Base-by-base conservation (phyloP, 2,888 invertebrate genomes). In the Didymodactylos carnosus region DNA sequence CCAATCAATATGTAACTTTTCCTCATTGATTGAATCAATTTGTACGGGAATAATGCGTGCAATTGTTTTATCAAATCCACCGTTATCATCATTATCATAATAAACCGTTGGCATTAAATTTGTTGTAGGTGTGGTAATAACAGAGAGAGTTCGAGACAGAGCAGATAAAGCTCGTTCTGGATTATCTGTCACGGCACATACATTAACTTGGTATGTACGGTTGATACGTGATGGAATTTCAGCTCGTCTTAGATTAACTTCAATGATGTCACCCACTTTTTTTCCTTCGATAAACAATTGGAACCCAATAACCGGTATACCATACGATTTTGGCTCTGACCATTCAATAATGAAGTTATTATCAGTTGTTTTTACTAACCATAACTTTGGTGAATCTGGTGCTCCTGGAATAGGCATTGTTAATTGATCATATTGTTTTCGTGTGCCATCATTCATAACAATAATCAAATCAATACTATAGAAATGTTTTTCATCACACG, bases 261-360 rank as follows among this genome's bases (percentile, higher is more conserved):
- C 35, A 19, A 62, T 62, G 3, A 62, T 35, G 35, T 62, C 62
- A 35, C 35, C 62, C 10, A 8, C 11, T 13, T 35, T 29, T 62
- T 62, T 62, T n/a, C 62, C 62, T 35, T 35, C 62, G 5, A 62
- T 62, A 35, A 6, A 62, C 35, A 62, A 62, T 62, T 62, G 35
- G 35, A 10, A 62, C 29, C 62, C 62, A 62, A 62, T 35, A 35
- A 62, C 8, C 16, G 62, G 62, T 35, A 62, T 62, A n/a, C 62
- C 62, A 62, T 79, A 81, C 39, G 81, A 76, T 51, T 79, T 76
- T 16, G 83, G 83, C 76, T 83, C 82, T 16, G 80, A 81, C 83
- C 83, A 83, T 75, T 82, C 82, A 43, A 83, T 79, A 27, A 80
- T 79, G 77, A 83, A 81, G 77, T 81, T 81, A 71, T 80, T 80